Evolutionary conservation across 2,888 invertebrate genomes (phyloP), one percentile per base, ranked within the genome.

Genomic region (Oasisia sp.): DNA sequence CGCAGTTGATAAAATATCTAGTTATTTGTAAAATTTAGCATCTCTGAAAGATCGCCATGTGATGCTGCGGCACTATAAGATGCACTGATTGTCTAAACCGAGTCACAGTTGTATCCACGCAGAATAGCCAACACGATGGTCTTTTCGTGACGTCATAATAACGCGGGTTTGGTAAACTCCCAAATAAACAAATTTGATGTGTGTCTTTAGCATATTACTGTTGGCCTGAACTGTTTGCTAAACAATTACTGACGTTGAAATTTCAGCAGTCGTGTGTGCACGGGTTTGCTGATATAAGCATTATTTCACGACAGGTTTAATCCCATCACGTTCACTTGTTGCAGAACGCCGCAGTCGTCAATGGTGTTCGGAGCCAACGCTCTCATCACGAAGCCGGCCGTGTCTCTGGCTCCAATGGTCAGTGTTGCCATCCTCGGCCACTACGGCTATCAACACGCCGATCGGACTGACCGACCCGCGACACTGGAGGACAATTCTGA

Each of bases 301-400:
- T 50, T 50, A 14, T 50, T 50, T 50, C 9, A 50, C 50, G 9
- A 27, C n/a, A 74, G 27, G n/a, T 74, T 19, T 74, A 74, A 74
- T 74, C 7, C 74, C 7, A 27, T 2, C n/a, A 27, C 32, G 14
- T 32, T 90, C 3, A 7, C 92, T 92, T 91, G n/a, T 93, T 95
- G 38, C 94, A 96, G 96, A n/a, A 95, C 95, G 92, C 96, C 95
- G 0, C 94, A 95, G 32, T 95, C 96, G 0, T 95, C 96, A 5
- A 95, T 95, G 95, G 94, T 96, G 38, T 96, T 94, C 94, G 96
- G 96, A 14, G 95, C 94, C 8, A 96, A 96, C 93, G 96, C 96
- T 8, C 93, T 96, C 32, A 93, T 96, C 50, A 95, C 95, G 8
- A 96, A 96, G 92, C 96, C 96, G 27, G 95, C 96, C 50, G 94